Evolutionary conservation across 2,888 invertebrate species (phyloP).

Genomic region (Toxonevra muliebris): DNA sequence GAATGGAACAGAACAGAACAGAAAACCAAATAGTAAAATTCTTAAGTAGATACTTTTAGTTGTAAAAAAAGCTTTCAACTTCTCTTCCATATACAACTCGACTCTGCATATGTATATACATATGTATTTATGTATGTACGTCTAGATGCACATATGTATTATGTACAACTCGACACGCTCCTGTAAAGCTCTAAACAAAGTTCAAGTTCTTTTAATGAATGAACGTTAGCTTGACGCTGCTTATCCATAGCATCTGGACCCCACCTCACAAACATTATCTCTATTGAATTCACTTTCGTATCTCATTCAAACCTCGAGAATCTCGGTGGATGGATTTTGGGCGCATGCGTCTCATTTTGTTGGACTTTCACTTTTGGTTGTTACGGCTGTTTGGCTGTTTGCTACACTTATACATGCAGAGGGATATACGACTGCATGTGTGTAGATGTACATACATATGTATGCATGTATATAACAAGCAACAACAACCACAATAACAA

Average conservation of each 20-base stretch:
- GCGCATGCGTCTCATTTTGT: slow-evolving; percentile 29
- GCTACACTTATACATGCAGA: no score
- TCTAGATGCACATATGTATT: no score
- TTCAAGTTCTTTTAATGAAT: slow-evolving; percentile 45
- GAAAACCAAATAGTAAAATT: neutral
- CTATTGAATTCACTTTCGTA: neutral
- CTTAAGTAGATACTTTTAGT: neutral
- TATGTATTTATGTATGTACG: neutral
- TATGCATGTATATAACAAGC: no score
- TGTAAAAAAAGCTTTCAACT: slow-evolving; percentile 4
- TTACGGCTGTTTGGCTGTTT: no score
- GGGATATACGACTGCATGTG: no score
- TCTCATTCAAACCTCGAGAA: neutral
- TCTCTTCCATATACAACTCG: neutral
- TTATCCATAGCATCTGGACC: no score
- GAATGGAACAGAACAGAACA: neutral
- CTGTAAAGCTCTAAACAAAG: no score
- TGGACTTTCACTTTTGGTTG: slow-evolving; percentile 15
- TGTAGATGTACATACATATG: no score
- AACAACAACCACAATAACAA: no score
- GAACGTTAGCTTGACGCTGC: slow-evolving; percentile 43
- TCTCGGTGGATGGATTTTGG: no score
- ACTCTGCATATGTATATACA: neutral
- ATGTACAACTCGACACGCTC: no score
- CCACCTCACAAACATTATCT: no score